A percentile compares a stretch with the other conserved stretches of the same genome.
Conservation (phyloP, 2,113 vertebrate species). For the Isichthys henryi region DNA sequence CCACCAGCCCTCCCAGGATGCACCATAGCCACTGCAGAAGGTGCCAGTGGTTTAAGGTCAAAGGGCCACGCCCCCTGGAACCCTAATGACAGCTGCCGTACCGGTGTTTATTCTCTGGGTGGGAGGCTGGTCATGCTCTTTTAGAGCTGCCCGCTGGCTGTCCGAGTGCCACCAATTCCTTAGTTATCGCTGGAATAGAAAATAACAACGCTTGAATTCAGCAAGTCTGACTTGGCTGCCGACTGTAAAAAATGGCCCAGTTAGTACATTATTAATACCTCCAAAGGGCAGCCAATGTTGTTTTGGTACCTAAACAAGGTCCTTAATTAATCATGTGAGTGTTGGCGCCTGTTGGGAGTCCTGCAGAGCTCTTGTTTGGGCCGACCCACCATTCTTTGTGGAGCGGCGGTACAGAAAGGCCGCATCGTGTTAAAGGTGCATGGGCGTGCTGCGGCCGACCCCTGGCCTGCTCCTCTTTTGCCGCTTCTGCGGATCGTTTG, state of each 20-base stretch:
- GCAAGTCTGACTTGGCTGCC: neutral
- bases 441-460: neutral
- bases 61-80: neutral
- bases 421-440: neutral
- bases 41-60: neutral
- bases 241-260: slow-evolving; percentile 5
- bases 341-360: neutral
- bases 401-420: neutral
- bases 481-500: neutral
- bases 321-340: neutral
- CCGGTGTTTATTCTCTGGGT: neutral
- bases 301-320: slow-evolving; percentile 2
- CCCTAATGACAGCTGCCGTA: neutral
- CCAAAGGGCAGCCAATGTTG: neutral
- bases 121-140: neutral
- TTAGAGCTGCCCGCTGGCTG: neutral
- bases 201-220: neutral
- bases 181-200: neutral
- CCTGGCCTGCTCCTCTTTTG: neutral
- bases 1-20: neutral
- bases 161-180: neutral
- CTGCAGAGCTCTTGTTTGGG: neutral
- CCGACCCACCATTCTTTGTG: neutral
- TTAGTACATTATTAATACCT: slow-evolving; percentile 9
- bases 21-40: neutral